Base-by-base conservation (phyloP, 2,888 invertebrate genomes). In the Callyntrura sp. region DNA sequence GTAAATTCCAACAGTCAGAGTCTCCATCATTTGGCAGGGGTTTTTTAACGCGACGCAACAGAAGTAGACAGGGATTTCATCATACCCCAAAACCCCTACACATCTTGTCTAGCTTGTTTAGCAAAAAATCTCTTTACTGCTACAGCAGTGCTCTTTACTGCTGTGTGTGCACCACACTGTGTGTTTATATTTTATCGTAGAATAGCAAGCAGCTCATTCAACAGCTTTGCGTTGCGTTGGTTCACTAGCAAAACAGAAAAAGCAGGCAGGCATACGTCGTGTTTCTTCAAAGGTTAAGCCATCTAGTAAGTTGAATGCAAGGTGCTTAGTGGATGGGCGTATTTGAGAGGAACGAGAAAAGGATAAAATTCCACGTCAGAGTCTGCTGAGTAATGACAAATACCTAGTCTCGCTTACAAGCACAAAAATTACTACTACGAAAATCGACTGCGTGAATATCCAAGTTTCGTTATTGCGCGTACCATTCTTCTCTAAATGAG, bases 361-460 rank as follows among this genome's bases (percentile, higher is more conserved):
- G 83, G 83, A 43, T 88, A 45, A 81, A 88, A 88, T 78, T 88
- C 88, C 88, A 90, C 90, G 90, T 90, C 90, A 90, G 90, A 90
- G 90, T 76, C 86, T 86, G 90, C 90, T 90, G 90, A 90, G 86
- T 83, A 85, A 82, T 76, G 57, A 85, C 82, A 88, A 83, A n/a
- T n/a, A n/a, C n/a, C 23, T 23, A 35, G 35, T 35, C 35, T 48
- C 20, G n/a, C 35, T 57, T 17, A 4, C 17, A 48, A 23, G 20
- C 20, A 6, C 23, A 8, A 65, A 65, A 76, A 23, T 12, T 45
- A 76, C 11, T 1, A 2, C 14, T 48, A 9, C 11, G 12, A 3
- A 11, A 23, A 68, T 11, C 25, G 5, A 62, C 2, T 35, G 35
- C 35, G 2, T 35, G 35, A 2, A 35, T 35, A 17, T n/a, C 14